These are phyloP conservation scores for Pristionchus exspectatus DNA, from an alignment of 2,888 invertebrate genomes.

Conservation along the genomic window DNA sequence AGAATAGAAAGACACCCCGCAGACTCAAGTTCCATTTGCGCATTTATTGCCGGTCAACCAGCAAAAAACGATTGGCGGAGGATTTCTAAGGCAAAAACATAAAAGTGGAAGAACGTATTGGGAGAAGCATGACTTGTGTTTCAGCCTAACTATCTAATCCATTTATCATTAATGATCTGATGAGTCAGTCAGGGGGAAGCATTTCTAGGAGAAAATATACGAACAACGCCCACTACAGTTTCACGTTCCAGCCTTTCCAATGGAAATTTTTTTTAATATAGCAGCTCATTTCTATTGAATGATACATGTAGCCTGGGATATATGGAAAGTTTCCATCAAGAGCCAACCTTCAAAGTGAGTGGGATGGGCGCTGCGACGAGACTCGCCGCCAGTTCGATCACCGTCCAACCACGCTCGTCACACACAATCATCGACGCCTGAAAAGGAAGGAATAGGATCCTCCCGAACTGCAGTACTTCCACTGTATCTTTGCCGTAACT, in stretches of 20 bases:
- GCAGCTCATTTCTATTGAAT: too few relatives aligned
- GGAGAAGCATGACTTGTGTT: too few relatives aligned
- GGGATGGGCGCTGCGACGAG: constrained; percentile 64
- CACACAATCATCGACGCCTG: constrained; percentile 61
- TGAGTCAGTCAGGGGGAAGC: background rate
- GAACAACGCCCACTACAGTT: too few relatives aligned
- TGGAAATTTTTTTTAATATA: too few relatives aligned
- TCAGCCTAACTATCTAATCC: too few relatives aligned
- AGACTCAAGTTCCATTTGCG: background rate
- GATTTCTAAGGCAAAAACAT: too few relatives aligned
- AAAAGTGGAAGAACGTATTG: too few relatives aligned
- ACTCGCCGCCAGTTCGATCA: constrained; percentile 60
- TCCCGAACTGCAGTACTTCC: too few relatives aligned
- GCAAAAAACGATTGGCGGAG: too few relatives aligned
- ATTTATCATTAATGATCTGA: too few relatives aligned
- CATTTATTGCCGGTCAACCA: background rate
- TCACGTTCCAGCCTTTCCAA: background rate
- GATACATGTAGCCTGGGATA: too few relatives aligned
- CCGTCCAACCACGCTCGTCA: constrained; percentile 65
- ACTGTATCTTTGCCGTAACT: constrained; percentile 7
- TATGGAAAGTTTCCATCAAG: too few relatives aligned
- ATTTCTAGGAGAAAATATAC: background rate
- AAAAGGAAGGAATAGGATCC: background rate
- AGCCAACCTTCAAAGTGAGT: constrained; percentile 53
- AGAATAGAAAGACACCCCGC: background rate